These are phyloP conservation scores for Whitmania pigra DNA, from an alignment of 1,140 invertebrate genomes.

Conservation along the genomic window DNA sequence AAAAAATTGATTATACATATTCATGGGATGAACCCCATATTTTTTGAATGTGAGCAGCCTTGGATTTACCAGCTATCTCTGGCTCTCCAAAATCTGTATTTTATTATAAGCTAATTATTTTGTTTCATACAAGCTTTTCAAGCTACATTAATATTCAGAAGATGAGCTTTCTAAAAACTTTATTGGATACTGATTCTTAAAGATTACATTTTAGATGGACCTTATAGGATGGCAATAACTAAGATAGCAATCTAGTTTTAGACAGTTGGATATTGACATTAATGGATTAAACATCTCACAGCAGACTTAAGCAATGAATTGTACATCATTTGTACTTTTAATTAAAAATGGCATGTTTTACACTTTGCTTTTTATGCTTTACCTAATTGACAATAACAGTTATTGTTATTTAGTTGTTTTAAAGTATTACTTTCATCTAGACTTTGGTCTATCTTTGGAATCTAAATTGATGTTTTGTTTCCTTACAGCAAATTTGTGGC, in stretches of 20 bases:
- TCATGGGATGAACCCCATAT: slow-evolving; percentile 17
- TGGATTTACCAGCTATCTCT: not conserved
- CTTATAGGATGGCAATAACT: too few relatives aligned
- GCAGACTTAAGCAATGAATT: too few relatives aligned
- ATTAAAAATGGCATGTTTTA: too few relatives aligned
- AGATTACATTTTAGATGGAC: too few relatives aligned
- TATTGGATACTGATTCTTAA: too few relatives aligned
- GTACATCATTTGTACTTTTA: too few relatives aligned
- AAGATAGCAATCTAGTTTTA: too few relatives aligned
- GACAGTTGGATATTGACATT: too few relatives aligned
- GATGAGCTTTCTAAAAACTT: too few relatives aligned
- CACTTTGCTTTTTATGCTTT: not conserved
- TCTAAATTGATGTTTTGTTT: not conserved
- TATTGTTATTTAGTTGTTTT: slow-evolving; percentile 9
- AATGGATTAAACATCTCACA: too few relatives aligned
- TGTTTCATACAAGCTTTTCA: slow-evolving; percentile 5
- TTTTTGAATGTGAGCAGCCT: not conserved
- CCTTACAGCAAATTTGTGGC: slow-evolving; percentile 60
- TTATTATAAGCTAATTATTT: slow-evolving; percentile 8
- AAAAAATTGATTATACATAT: slow-evolving; percentile 1
- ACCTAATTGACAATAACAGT: not conserved
- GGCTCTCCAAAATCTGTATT: not conserved
- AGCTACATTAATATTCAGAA: not conserved
- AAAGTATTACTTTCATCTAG: not conserved
- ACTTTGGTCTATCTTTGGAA: not conserved